These are phyloP conservation scores for Carollia perspicillata DNA, from an alignment of 2,113 vertebrate species.

Conservation along the genomic window DNA sequence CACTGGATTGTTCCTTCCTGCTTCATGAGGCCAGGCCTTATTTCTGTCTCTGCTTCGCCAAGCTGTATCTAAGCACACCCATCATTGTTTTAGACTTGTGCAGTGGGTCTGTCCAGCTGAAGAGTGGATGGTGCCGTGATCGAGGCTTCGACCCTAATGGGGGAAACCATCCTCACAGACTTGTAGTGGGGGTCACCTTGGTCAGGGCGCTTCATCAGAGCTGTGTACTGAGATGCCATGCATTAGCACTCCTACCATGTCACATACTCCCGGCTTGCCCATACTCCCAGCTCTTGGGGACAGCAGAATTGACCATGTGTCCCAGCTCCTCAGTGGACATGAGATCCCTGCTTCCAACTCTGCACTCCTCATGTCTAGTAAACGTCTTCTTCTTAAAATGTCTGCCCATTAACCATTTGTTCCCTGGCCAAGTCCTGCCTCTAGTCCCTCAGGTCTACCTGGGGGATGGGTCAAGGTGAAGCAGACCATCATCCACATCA, in stretches of 20 bases:
- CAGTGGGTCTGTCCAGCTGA: fast-evolving
- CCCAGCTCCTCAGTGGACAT: fast-evolving
- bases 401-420: fast-evolving
- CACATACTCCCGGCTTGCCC: fast-evolving
- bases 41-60: not conserved
- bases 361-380: fast-evolving
- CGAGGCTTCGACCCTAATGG: not conserved
- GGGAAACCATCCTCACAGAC: too few species aligned
- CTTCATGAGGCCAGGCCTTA: fast-evolving
- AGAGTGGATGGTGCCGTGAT: fast-evolving
- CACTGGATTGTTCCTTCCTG: not conserved
- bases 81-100: fast-evolving
- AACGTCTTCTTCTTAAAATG: fast-evolving
- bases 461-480: fast-evolving
- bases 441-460: fast-evolving
- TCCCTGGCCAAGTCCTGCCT: not conserved
- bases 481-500: fast-evolving
- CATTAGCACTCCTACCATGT: fast-evolving
- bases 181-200: fast-evolving
- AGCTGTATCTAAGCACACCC: fast-evolving
- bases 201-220: fast-evolving
- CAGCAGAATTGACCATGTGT: not conserved
- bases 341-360: fast-evolving
- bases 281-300: not conserved
- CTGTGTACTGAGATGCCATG: fast-evolving